Evolutionary conservation across 2,797 vertebrate species (phyloP), one percentile per base, ranked within the genome.

Genomic region (Sebastes nivosus): DNA sequence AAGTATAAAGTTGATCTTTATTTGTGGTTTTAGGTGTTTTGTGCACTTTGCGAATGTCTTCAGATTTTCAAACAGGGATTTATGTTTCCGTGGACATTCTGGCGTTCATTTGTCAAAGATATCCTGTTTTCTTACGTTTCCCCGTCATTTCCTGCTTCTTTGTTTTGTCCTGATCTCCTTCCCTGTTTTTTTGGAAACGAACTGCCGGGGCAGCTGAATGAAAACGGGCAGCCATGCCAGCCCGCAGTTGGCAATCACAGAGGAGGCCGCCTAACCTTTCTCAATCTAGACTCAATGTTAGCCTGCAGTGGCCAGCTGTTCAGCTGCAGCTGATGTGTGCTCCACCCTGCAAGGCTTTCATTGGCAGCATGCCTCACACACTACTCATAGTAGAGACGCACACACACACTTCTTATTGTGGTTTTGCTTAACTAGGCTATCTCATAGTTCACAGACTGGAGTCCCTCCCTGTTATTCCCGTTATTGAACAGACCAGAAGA

Each of bases 261-360:
- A 61, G 74, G 77, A 72, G 85, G 87, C 79, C 42, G 55, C 72
- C 77, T 77, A 86, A 91, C 90, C 85, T 89, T 89, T 87, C 83
- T 88, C 87, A 67, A 59, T 75, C 72, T 54, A 59, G 57, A 67
- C 80, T 85, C 72, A 1, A n/a, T 57, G 81, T 86, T 82, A 66
- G 87, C 79, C 90, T 2, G 71, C 89, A 89, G 88, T 74, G 86
- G 69, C 91, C 94, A 94, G 94, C 94, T 94, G 93, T 90, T 93
- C 79, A 75, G 83, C 89, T 91, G 89, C 81, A 92, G 91, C 91
- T 92, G 91, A 94, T 92, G 83, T 85, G 90, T 75, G 93, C 92
- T 94, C 94, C 93, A 93, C 94, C 92, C 92, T 90, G 79, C 63
- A 36, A 83, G 80, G 87, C 80, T 94, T 94, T 93, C 55, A 86